Conservation (phyloP, 1,140 invertebrate genomes). For the Wiebesia pumilae region DNA sequence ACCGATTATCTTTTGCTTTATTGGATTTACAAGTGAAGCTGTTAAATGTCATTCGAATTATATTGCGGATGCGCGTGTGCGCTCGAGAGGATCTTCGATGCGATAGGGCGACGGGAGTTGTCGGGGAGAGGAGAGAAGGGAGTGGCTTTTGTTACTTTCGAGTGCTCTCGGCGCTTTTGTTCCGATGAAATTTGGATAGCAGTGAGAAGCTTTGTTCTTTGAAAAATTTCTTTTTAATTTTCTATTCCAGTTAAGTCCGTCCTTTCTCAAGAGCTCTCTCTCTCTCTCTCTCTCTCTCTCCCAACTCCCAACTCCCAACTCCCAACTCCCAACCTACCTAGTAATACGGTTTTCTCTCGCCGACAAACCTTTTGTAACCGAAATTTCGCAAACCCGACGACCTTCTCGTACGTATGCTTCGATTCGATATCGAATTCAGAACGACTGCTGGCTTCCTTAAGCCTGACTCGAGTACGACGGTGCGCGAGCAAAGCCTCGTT, state of each 20-base stretch:
- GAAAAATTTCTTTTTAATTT: background rate
- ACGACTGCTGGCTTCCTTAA: background rate
- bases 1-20: slow-evolving; percentile 51
- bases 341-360: too few species aligned
- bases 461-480: too few species aligned
- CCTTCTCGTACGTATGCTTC: too few species aligned
- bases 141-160: slow-evolving; percentile 1
- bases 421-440: background rate
- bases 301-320: too few species aligned
- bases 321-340: too few species aligned
- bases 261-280: background rate
- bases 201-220: background rate
- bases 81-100: background rate
- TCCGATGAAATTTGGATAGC: background rate
- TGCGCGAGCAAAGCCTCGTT: too few species aligned
- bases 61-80: background rate
- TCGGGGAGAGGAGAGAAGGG: too few species aligned
- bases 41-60: slow-evolving; percentile 43
- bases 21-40: slow-evolving; percentile 43
- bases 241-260: background rate
- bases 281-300: too few species aligned
- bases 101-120: background rate
- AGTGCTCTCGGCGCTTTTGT: background rate
- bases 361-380: too few species aligned
- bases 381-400: too few species aligned